phyloP scores from a whole-genome alignment of 2,888 invertebrate genomes.

The Oithona nana region DNA sequence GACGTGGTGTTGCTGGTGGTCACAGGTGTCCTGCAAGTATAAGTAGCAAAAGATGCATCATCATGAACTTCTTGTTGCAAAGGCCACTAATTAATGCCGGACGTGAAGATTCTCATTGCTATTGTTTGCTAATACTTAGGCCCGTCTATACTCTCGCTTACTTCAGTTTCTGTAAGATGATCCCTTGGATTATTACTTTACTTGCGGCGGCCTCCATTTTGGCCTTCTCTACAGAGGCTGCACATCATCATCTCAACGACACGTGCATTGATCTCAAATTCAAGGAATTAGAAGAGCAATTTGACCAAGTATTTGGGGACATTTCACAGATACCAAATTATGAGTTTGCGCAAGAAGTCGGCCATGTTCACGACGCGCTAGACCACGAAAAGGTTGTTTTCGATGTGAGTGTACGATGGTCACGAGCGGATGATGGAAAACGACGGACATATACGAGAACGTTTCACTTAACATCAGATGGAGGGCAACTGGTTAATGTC shows the following conservation, averaged over 20 bases:
- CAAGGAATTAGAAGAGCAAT: background rate
- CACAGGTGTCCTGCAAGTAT: too few species aligned
- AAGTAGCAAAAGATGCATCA: too few species aligned
- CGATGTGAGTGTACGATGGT: background rate
- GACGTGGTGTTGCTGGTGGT: too few species aligned
- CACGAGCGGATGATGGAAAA: background rate
- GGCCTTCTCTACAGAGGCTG: too few species aligned
- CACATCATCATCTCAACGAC: background rate
- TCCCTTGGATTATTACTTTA: too few species aligned
- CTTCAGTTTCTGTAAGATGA: too few species aligned
- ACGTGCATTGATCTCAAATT: background rate
- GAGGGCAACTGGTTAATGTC: background rate
- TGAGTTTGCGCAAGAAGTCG: background rate
- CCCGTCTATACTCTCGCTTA: too few species aligned
- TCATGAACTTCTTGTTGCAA: too few species aligned
- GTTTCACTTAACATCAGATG: background rate
- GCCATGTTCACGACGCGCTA: background rate
- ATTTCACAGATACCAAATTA: background rate
- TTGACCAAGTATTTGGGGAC: background rate
- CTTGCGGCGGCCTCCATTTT: too few species aligned
- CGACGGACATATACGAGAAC: background rate
- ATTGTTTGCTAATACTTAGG: too few species aligned
- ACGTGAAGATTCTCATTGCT: background rate
- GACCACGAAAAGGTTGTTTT: background rate
- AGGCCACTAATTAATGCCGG: background rate